Evolutionary conservation across 1,140 invertebrate genomes (phyloP).

Genomic region (Drosophila yakuba): DNA sequence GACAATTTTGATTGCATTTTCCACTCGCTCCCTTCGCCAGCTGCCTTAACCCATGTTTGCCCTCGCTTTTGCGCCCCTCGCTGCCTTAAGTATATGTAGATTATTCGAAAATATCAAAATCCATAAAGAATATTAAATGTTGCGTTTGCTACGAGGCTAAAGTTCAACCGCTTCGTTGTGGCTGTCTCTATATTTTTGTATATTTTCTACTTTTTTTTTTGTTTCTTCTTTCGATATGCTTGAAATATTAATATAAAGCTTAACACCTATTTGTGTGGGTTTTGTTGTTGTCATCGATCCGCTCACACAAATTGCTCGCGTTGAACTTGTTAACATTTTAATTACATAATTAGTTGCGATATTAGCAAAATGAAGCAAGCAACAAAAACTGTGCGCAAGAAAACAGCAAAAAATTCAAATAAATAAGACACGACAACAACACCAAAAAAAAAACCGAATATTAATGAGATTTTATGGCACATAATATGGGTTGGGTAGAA

Average conservation of each 20-base stretch:
- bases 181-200: not conserved
- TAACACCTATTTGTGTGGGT: slow-evolving; percentile 48
- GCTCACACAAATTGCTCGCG: slow-evolving; percentile 48
- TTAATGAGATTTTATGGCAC: slow-evolving; percentile 38
- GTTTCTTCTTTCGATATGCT: slow-evolving; percentile 25
- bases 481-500: slow-evolving; percentile 1
- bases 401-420: slow-evolving; percentile 26
- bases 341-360: slow-evolving; percentile 63
- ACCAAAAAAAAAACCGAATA: slow-evolving; percentile 30
- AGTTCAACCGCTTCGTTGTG: slow-evolving; percentile 24
- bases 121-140: slow-evolving; percentile 44
- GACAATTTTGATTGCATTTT: slow-evolving; percentile 63
- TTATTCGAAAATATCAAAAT: slow-evolving; percentile 32
- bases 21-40: slow-evolving; percentile 26
- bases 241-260: slow-evolving; percentile 57
- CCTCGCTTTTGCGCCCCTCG: not conserved
- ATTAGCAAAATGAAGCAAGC: slow-evolving; percentile 29
- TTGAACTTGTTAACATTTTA: slow-evolving; percentile 66
- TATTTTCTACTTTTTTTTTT: not conserved
- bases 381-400: slow-evolving; percentile 4
- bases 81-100: slow-evolving; percentile 13
- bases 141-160: slow-evolving; percentile 31
- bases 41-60: slow-evolving; percentile 13
- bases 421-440: slow-evolving; percentile 24
- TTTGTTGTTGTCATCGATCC: slow-evolving; percentile 30